Evolutionary conservation across 2,888 invertebrate genomes (phyloP).

Genomic region (Himalopsyche anomala): DNA sequence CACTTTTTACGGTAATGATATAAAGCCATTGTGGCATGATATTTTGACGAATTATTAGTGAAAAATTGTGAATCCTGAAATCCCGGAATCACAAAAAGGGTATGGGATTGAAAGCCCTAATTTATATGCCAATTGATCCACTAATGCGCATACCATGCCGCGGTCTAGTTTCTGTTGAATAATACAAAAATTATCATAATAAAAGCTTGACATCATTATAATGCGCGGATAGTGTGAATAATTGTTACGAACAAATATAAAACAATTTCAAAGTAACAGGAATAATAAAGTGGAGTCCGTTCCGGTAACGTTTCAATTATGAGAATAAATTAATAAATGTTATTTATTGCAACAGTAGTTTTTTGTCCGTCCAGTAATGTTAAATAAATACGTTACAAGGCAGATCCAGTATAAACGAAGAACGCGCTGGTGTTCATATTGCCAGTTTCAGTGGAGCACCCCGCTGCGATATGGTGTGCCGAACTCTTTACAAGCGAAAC

Average conservation of each 20-base stretch:
- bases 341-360: slow-evolving; percentile 59
- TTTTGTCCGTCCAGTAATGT: slow-evolving; percentile 46
- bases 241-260: not conserved
- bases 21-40: too few species aligned
- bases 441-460: slow-evolving; percentile 24
- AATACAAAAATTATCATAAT: too few species aligned
- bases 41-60: too few species aligned
- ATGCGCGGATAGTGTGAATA: too few species aligned
- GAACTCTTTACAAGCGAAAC: slow-evolving; percentile 43
- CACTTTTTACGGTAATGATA: too few species aligned
- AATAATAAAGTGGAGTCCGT: not conserved
- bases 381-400: slow-evolving; percentile 56
- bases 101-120: too few species aligned
- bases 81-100: too few species aligned
- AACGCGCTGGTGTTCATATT: slow-evolving; percentile 20
- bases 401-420: slow-evolving; percentile 26
- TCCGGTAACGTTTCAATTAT: slow-evolving; percentile 58
- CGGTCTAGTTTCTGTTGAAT: too few species aligned
- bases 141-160: too few species aligned
- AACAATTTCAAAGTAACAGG: slow-evolving; percentile 7
- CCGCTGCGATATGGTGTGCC: slow-evolving; percentile 39
- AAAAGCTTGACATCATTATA: too few species aligned
- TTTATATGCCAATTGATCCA: too few species aligned
- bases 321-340: slow-evolving; percentile 51
- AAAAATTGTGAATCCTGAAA: too few species aligned